phyloP scores from a whole-genome alignment of 1,140 invertebrate species.

The Lutraria rhynchaena region DNA sequence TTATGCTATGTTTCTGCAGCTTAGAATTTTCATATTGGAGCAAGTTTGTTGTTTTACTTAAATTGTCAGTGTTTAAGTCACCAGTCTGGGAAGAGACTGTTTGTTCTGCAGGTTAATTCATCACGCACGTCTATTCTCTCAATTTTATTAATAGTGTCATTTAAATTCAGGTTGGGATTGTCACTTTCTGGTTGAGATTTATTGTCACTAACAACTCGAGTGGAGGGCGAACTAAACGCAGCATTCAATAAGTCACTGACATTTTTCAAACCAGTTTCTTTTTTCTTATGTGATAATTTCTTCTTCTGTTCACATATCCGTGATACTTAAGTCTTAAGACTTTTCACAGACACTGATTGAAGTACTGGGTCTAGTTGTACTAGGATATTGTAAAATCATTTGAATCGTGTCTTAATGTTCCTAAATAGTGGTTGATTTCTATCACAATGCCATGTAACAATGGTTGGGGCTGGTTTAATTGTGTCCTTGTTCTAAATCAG shows the following conservation, averaged over 20 bases:
- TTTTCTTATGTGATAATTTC: constrained; percentile 11
- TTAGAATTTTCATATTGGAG: constrained; percentile 17
- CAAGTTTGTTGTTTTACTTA: background rate
- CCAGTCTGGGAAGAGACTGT: background rate
- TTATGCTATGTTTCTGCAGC: background rate
- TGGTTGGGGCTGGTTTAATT: background rate
- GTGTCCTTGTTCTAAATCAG: constrained; percentile 10
- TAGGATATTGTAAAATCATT: constrained; percentile 22
- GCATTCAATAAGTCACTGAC: constrained; percentile 10
- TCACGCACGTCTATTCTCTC: background rate
- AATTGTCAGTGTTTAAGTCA: background rate
- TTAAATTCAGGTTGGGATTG: background rate
- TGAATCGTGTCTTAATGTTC: constrained; percentile 4
- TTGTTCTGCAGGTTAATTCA: background rate
- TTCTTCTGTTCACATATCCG: constrained; percentile 19
- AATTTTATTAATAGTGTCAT: constrained; percentile 6
- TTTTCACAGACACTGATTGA: constrained; percentile 7
- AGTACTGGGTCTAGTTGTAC: background rate
- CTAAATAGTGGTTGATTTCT: background rate
- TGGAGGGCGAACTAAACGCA: background rate
- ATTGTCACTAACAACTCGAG: background rate
- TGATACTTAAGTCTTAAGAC: constrained; percentile 1
- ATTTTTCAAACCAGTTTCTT: background rate
- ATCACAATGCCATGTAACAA: constrained; percentile 23
- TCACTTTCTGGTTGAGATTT: no score